A percentile compares a stretch with the other conserved stretches of the same genome.
Conservation (phyloP, 2,888 invertebrate genomes). For the Cetonia aurata region DNA sequence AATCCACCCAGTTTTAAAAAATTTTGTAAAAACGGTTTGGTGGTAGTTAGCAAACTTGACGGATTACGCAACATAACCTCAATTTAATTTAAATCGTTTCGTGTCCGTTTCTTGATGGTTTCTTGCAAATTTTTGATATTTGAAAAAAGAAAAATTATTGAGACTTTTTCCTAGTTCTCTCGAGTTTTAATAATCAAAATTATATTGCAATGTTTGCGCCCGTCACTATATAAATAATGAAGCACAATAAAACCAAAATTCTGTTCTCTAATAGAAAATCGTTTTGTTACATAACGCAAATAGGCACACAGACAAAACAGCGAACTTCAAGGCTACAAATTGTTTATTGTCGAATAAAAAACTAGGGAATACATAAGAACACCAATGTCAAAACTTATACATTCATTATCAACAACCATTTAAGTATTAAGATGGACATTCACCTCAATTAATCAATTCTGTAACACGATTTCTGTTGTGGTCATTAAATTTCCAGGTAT, state of each 20-base stretch:
- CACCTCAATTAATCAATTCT: constrained; percentile 23
- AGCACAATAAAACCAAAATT: constrained; percentile 18
- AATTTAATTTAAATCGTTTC: no score
- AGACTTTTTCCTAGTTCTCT: no score
- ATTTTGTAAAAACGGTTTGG: no score
- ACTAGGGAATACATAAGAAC: constrained; percentile 17
- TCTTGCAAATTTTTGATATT: no score
- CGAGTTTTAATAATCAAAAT: no score
- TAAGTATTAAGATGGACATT: constrained; percentile 27
- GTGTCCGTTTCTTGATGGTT: no score
- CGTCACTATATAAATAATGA: neutral
- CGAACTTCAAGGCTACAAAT: constrained; percentile 30
- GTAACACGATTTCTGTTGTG: constrained; percentile 21
- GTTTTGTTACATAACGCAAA: neutral
- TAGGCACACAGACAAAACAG: constrained; percentile 2
- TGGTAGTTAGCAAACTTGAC: no score
- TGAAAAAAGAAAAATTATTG: no score
- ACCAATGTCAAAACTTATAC: constrained; percentile 8
- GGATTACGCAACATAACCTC: no score
- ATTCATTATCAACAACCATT: constrained; percentile 29
- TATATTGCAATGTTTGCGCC: no score
- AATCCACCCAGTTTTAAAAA: no score
- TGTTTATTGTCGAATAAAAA: constrained; percentile 30
- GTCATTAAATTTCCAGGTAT: constrained; percentile 33
- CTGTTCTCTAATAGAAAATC: constrained; percentile 13